Base-by-base conservation (phyloP, 1,140 invertebrate species). In the Lordiphosa mommai region DNA sequence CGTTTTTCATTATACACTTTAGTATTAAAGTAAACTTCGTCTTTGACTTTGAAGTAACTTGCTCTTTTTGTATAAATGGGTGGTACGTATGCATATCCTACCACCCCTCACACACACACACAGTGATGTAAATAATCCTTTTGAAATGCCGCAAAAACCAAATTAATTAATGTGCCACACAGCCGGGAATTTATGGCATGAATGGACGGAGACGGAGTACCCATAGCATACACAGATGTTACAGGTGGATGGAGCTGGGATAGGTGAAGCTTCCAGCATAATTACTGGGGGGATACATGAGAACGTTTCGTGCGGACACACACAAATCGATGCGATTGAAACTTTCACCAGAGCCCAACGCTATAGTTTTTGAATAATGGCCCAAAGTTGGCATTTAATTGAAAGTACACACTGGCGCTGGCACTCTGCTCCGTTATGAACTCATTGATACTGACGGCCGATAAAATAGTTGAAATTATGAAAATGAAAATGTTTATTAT, bases 91-190 rank as follows among this genome's bases (percentile, higher is more conserved):
- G 23, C 23, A 27, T 7, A 27, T 27, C 2, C 0, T 7, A 7
- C 23, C 23, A 0, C 23, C 6, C 4, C 23, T 12, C 6, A 13
- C 12, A 43, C 14, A 9, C 17, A 23, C 5, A 41, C 10, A 43
- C 4, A 43, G 10, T 23, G 20, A 8, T 43, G 71, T 72, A 80
- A 76, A 68, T 84, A 84, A 84, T 84, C 77, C 77, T 84, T 84
- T 55, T 69, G 77, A 84, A 82, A 84, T 84, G 77, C 33, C 56
- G 63, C 63, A 84, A 82, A 84, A 70, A 48, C 65, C 77, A 84
- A 77, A 84, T 84, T 84, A 84, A 84, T 84, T 84, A 80, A 80
- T 80, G 76, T 80, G 74, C 74, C 76, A 82, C 74, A 77, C 77
- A 77, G 72, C 59, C 72, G 40, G 77, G 68, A 84, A 84, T 72